A percentile compares a stretch with the other conserved stretches of the same genome.
These are phyloP conservation scores for Lingula anatina DNA, from an alignment of 2,888 invertebrate genomes.

Conservation along the genomic window DNA sequence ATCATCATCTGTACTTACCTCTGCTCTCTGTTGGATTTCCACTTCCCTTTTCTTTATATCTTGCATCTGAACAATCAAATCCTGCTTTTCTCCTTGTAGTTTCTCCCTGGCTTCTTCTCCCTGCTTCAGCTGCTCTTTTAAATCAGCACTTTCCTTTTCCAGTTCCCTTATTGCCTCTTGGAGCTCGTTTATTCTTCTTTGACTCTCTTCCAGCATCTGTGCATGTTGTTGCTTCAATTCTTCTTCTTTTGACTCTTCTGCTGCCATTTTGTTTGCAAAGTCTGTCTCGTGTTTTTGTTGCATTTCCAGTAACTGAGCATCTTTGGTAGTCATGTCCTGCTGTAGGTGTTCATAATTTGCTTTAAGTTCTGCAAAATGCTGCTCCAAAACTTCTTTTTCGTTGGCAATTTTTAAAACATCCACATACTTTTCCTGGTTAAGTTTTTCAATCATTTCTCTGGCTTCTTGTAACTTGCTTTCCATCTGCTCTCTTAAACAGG, in stretches of 20 bases:
- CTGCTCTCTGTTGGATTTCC: constrained; percentile 3
- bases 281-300: too few relatives aligned
- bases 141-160: constrained; percentile 6
- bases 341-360: too few relatives aligned
- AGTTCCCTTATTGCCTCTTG: constrained; percentile 6
- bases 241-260: too few relatives aligned
- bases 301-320: too few relatives aligned
- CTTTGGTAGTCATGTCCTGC: too few relatives aligned
- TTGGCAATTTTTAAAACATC: background rate
- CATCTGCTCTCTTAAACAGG: background rate
- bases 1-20: constrained; percentile 4
- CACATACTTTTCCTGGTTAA: background rate
- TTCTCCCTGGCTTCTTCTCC: background rate
- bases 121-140: constrained; percentile 5
- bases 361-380: constrained; percentile 4
- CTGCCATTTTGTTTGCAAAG: too few relatives aligned
- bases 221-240: background rate
- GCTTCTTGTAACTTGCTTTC: background rate
- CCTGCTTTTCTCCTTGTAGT: background rate
- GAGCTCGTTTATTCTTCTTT: constrained; percentile 2
- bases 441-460: constrained; percentile 1
- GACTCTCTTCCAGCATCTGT: background rate
- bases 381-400: background rate
- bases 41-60: constrained; percentile 6
- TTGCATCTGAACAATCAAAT: constrained; percentile 1